Evolutionary conservation across 2,888 invertebrate species (phyloP).

Genomic region (Cryptosula pallasiana): DNA sequence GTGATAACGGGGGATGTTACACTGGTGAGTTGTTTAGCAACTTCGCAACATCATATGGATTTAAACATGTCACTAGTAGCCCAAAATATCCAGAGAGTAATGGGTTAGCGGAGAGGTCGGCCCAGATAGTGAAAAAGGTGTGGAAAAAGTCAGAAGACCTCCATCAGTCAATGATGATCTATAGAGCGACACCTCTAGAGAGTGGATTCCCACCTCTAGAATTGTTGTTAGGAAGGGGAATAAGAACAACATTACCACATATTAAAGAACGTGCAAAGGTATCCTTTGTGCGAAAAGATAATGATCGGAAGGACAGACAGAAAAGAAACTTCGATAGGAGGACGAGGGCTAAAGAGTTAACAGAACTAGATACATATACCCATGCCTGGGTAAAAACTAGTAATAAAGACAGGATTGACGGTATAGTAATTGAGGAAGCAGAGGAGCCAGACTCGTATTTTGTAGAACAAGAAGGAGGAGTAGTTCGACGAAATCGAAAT

Average conservation of each 20-base stretch:
- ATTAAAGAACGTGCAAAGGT: background rate
- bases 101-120: constrained; percentile 13
- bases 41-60: background rate
- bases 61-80: background rate
- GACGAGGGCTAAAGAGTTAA: background rate
- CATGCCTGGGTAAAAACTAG: background rate
- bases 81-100: constrained; percentile 22
- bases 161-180: constrained; percentile 31
- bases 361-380: background rate
- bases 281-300: background rate
- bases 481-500: background rate
- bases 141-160: constrained; percentile 27
- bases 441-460: background rate
- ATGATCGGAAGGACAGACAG: background rate
- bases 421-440: background rate
- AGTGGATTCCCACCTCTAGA: constrained; percentile 34
- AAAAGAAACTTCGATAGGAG: background rate
- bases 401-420: background rate
- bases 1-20: constrained; percentile 27
- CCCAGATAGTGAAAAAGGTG: constrained; percentile 14
- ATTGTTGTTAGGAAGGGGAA: constrained; percentile 31
- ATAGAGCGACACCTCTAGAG: constrained; percentile 31
- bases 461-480: background rate
- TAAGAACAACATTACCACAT: background rate
- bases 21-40: background rate